Evolutionary conservation across 2,113 vertebrate genomes (phyloP), one percentile per base, ranked within the genome.

Genomic region (Sigmodon hispidus): DNA sequence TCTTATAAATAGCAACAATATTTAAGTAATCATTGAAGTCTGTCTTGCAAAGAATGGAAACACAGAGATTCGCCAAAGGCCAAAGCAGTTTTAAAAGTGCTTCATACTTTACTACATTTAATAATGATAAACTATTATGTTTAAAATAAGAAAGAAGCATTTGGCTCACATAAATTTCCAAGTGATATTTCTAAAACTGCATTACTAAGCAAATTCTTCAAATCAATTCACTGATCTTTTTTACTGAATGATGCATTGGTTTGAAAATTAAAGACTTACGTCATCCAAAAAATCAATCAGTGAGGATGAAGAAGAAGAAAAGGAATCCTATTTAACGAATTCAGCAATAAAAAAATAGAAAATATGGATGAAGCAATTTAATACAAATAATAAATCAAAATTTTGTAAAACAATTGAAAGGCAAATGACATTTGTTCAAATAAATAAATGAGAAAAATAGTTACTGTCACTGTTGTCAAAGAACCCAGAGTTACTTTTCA

Each of bases 211-310:
- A 96, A 97, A 94, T 97, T 98, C 79, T 97, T 93, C 94, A 97
- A 96, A 98, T 97, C 93, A 98, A 98, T 96, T 94, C 97, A 97
- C 65, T 97, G 84, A 96, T 97, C 86, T 98, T 88, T 97, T 87
- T 89, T 97, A 97, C n/a, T 90, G 93, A 97, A 96, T 94, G 92
- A 94, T 98, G 97, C 98, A 98, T 97, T 98, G 96, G 94, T 98
- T 98, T 98, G 96, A 98, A 98, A 98, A 96, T 97, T 96, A 98
- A 97, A 97, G 98, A 99, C 99, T 99, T 99, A 99, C 99, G 98
- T 99, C 99, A 99, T 99, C 99, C 99, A 99, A 99, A 99, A 99
- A 99, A 98, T 99, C 99, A 99, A 99, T 99, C 99, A 99, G 99
- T 99, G 99, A 99, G 97, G 99, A 99, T 98, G 99, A 99, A 96